Percentiles rank a stretch among this genome's conserved stretches.
These are phyloP conservation scores for Epizoanthus rinbou DNA, from an alignment of 92 coral and sea anemone genomes.

Conservation along the genomic window DNA sequence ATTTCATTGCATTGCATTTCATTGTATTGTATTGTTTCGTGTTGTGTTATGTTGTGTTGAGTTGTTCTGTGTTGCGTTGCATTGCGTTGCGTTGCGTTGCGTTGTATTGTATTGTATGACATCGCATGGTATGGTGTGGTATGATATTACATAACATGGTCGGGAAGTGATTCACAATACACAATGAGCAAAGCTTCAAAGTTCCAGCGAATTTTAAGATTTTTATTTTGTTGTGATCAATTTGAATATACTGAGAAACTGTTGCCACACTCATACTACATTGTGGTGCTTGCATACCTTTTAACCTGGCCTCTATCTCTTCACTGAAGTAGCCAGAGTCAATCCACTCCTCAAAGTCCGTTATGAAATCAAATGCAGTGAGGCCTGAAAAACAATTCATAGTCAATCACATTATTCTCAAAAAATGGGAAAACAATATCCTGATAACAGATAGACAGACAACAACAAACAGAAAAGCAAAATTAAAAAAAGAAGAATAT, in stretches of 20 bases:
- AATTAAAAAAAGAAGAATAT: too few species aligned
- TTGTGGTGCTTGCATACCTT: constrained; percentile 49
- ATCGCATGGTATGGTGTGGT: not conserved
- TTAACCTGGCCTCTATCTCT: constrained; percentile 89
- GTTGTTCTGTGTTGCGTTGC: not conserved
- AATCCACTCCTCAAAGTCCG: constrained; percentile 98
- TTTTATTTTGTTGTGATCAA: too few species aligned
- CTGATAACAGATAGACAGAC: not conserved
- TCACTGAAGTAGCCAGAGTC: constrained; percentile 91
- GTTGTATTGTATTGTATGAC: not conserved
- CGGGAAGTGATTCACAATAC: not conserved
- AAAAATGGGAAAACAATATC: not conserved
- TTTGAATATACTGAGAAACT: too few species aligned
- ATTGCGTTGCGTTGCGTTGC: not conserved
- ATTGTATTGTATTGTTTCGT: not conserved
- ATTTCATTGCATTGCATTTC: not conserved
- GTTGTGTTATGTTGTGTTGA: not conserved
- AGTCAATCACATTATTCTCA: not conserved
- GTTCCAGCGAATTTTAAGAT: not conserved
- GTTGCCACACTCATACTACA: not conserved
- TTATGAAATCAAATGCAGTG: constrained; percentile 93
- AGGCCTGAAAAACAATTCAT: constrained; percentile 55
- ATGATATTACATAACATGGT: not conserved
- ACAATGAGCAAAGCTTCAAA: not conserved
- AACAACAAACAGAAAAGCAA: not conserved